Evolutionary conservation across 2,113 vertebrate genomes (phyloP), one percentile per base, ranked within the genome.

Genomic region (Equus przewalskii): DNA sequence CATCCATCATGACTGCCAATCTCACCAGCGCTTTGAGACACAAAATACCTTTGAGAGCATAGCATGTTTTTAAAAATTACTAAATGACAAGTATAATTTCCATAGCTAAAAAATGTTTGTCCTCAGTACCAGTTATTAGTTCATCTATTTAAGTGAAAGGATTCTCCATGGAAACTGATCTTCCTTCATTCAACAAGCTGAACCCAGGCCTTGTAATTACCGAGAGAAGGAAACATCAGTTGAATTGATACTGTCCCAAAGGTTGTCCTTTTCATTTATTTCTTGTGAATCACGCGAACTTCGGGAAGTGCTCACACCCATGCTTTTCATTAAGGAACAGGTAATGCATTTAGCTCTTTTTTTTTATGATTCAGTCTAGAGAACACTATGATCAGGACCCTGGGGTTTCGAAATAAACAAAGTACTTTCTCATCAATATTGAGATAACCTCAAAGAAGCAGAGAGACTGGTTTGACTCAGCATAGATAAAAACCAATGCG

Each of bases 291-390:
- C 24, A 2, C 30, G 15, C 2, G 24, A 96, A 80, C 96, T 90
- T 64, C 62, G 3, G 15, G 54, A 60, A 64, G 19, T 1, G 67
- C 79, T 97, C 83, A 56, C 41, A 79, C 26, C 41, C 41, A 1
- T 96, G 65, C 85, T 93, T 97, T 96, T 97, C 69, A 89, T 72
- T 91, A 87, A 97, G 88, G 89, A 97, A 73, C 70, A 96, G 81
- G 86, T 81, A n/a, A 97, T 76, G 28, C n/a, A 11, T 90, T 93
- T 96, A 87, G 44, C 75, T 94, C 94, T 78, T 46, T 75, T 41
- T 41, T 97, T 95, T 75, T 92, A 95, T 86, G 94, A 92, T 60
- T 94, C 95, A 80, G 65, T 67, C 72, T 70, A 54, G 58, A 72
- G 93, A 97, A 96, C 15, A 60, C 81, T 96, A 18, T 81, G 85